Base-by-base conservation (phyloP, 2,113 vertebrate species). In the Vicugna pacos region DNA sequence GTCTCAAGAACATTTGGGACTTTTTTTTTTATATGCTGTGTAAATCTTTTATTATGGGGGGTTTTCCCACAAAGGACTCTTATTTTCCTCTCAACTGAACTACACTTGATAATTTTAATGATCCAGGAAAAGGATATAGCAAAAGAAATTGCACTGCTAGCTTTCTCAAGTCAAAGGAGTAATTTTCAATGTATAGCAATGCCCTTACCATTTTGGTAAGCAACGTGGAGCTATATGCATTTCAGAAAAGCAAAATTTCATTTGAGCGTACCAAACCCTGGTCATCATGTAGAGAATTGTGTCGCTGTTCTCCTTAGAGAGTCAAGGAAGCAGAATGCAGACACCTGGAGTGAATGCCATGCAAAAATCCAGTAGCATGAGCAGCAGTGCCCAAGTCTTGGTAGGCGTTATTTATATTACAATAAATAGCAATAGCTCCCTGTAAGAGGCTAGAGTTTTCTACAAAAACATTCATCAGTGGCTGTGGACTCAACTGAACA, bases 1-100 rank as follows among this genome's bases (percentile, higher is more conserved):
- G 91, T 93, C 52, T 96, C 89, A 95, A 95, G 82, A 93, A 60
- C 77, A 89, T 96, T 98, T 96, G 93, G 86, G n/a, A 72, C 75
- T 88, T 38, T 93, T 91, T 88, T 35, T 80, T 80, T 58, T 26
- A 91, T 82, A 76, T 85, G 67, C 22, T 67, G 60, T 82, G 50
- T 77, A 94, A 94, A 93, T 80, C 64, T 88, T 94, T 77, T 72
- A 80, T 93, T 86, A 67, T 50, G 7, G 30, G 42, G 42, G 42
- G 12, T 1, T 88, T 97, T 93, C 42, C 83, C 76, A 91, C 73
- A 87, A 77, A 96, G 58, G 67, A 88, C 38, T 96, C 58, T 92
- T 93, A 86, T 91, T 95, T 96, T 62, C 67, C 46, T 91, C 84
- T 94, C 88, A 80, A 26, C 28, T 88, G 67, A 93, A 77, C 76